Evolutionary conservation across 2,888 invertebrate species (phyloP).

Genomic region (Ernsta delagoae): DNA sequence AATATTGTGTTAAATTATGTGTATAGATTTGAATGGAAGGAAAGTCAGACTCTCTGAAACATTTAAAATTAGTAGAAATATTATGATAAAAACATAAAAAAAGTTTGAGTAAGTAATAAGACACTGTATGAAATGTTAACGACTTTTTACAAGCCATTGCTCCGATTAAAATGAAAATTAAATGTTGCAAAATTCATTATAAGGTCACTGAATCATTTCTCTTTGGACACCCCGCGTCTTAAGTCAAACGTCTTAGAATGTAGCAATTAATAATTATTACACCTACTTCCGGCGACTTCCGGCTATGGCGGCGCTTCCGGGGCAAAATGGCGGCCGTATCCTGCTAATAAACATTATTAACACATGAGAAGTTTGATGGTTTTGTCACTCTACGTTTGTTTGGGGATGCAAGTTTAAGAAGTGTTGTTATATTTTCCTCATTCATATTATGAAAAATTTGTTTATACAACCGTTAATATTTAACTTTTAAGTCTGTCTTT

Average conservation of each 20-base stretch:
- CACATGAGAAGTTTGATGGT: constrained; percentile 46
- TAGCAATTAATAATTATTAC: constrained; percentile 82
- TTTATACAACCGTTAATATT: too few species aligned
- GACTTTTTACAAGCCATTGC: constrained; percentile 7
- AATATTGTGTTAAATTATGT: too few species aligned
- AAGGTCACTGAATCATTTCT: constrained; percentile 49
- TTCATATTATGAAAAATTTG: too few species aligned
- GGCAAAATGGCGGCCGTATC: constrained; percentile 55
- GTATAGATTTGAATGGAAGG: too few species aligned
- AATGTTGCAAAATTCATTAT: constrained; percentile 6
- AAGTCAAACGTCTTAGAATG: constrained; percentile 56
- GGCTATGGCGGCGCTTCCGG: constrained; percentile 64
- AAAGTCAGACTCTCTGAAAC: too few species aligned
- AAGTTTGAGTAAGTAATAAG: too few species aligned
- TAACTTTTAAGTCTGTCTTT: too few species aligned
- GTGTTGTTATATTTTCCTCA: too few species aligned
- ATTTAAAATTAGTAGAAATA: too few species aligned
- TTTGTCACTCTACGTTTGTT: constrained; percentile 24
- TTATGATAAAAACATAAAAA: too few species aligned
- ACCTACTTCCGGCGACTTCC: constrained; percentile 75
- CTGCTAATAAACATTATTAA: constrained; percentile 62
- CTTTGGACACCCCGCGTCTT: constrained; percentile 55
- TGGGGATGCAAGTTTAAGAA: not conserved
- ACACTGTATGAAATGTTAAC: too few species aligned
- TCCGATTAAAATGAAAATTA: constrained; percentile 8